A percentile compares a stretch with the other conserved stretches of the same genome.
Evolutionary conservation across 2,113 vertebrate species (phyloP).

Genomic region (Conger conger): DNA sequence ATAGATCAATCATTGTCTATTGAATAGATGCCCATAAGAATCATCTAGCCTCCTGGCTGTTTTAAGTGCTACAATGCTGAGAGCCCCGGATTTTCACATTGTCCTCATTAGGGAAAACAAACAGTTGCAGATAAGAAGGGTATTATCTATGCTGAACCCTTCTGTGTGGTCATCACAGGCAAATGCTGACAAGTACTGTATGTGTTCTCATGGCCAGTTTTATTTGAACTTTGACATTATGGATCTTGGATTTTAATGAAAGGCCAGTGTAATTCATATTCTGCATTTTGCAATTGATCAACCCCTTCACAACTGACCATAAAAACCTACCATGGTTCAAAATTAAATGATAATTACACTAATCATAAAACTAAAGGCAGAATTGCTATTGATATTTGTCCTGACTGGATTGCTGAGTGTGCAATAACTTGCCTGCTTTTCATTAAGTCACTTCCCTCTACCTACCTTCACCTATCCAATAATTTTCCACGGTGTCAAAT

Average conservation of each 20-base stretch:
- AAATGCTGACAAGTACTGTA: background rate
- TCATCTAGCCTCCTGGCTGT: background rate
- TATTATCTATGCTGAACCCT: background rate
- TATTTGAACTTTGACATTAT: background rate
- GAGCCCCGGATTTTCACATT: background rate
- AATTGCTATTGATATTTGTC: background rate
- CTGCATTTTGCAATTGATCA: constrained; percentile 6
- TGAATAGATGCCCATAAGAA: background rate
- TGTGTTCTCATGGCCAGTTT: background rate
- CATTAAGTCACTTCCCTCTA: background rate
- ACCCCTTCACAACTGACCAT: background rate
- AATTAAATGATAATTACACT: background rate
- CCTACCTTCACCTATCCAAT: background rate
- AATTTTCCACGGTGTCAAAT: constrained; percentile 1
- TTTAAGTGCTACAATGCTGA: background rate
- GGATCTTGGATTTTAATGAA: background rate
- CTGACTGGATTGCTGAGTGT: background rate
- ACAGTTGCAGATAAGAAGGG: background rate
- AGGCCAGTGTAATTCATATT: background rate
- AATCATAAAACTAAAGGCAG: background rate
- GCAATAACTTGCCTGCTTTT: background rate
- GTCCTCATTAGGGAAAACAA: background rate
- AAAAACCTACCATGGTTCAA: background rate
- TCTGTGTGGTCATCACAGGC: background rate
- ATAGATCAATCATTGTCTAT: background rate